A percentile compares a stretch with the other conserved stretches of the same genome.
These are phyloP conservation scores for Oreochromis niloticus DNA, from an alignment of 2,113 vertebrate species.

Conservation along the genomic window DNA sequence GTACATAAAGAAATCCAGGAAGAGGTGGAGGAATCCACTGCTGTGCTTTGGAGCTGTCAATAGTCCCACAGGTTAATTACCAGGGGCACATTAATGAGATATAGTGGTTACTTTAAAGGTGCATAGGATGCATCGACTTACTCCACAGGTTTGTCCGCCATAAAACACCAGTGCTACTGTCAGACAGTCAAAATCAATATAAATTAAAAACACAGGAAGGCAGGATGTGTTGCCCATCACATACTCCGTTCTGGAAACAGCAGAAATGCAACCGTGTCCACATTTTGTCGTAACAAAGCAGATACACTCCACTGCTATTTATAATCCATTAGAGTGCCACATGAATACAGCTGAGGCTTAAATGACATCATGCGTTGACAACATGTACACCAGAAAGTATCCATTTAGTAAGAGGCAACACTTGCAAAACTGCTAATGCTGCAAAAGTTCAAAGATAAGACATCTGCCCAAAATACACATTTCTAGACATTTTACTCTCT, in stretches of 20 bases:
- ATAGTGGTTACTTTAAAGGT: neutral
- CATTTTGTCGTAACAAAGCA: neutral
- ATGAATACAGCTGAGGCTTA: neutral
- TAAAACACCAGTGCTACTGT: neutral
- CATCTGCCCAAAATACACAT: neutral
- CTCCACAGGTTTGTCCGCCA: neutral
- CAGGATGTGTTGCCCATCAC: neutral
- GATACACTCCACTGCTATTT: neutral
- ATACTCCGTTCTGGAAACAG: neutral
- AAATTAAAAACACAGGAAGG: constrained; percentile 15
- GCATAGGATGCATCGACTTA: neutral
- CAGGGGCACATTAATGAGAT: neutral
- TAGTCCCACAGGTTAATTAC: neutral
- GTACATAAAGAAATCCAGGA: neutral
- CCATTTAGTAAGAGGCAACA: neutral
- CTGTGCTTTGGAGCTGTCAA: neutral
- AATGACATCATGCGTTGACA: neutral
- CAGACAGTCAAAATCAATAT: neutral
- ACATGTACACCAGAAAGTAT: constrained; percentile 11
- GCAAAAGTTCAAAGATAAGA: neutral
- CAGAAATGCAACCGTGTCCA: neutral
- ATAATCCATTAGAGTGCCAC: neutral
- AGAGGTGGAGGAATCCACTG: neutral
- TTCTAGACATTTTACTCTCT: neutral
- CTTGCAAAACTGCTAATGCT: neutral